Base-by-base conservation (phyloP, 2,113 vertebrate species). In the Prionailurus bengalensis region DNA sequence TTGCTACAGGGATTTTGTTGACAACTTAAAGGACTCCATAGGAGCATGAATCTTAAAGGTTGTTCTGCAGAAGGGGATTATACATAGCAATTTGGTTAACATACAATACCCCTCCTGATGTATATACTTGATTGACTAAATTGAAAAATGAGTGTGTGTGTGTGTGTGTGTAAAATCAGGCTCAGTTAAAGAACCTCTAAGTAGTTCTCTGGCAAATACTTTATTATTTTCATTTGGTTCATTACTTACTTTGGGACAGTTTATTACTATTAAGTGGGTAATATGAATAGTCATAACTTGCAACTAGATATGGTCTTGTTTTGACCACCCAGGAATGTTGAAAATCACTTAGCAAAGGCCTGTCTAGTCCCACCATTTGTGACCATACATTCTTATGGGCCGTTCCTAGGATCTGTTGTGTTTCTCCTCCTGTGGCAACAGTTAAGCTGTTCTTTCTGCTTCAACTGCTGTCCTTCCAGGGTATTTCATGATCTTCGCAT, bases 361-460 rank as follows among this genome's bases (percentile, higher is more conserved):
- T 63, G 68, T 39, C 3, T 3, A 11, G 9, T 11, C 29, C 29
- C 4, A 5, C 55, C 58, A 0, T 33, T 14, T 31, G 16, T 33
- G 1, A 19, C 11, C 4, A 39, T 7, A 2, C 7, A 1, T 15
- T 61, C 61, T 45, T 8, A 17, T 14, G 53, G 27, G 0, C 53
- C 48, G 1, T 53, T 87, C 39, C 31, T 8, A 71, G 39, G 31
- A 25, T 4, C 5, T 0, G 2, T 1, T 8, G 70, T 61, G 25
- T 27, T 25, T 73, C 27, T 85, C 10, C n/a, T 15, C 16, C 36
- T 76, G 0, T 3, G 0, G 4, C 17, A 31, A 11, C 3, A 2
- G 14, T 36, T 21, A 51, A 51, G 39, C 3, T 5, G 3, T 1
- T 45, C 51, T 31, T 53, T 33, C 31, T 58, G 55, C 4, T 21